Evolutionary conservation across 1,140 invertebrate genomes (phyloP), one percentile per base, ranked within the genome.

Genomic region (Bombus affinis): DNA sequence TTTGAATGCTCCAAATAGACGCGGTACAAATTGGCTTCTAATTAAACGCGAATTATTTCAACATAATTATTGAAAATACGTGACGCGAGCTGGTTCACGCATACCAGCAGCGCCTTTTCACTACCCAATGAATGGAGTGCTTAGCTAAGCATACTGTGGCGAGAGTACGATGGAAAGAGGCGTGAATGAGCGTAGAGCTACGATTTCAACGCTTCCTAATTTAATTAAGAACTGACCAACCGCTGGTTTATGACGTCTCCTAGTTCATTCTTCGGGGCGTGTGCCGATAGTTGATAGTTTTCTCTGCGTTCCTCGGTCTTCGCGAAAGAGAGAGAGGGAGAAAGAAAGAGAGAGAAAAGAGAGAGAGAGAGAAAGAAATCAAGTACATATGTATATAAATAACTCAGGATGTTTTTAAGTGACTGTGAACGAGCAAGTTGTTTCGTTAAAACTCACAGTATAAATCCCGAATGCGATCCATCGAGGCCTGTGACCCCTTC

Each of bases 401-500:
- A 37, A 47, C 32, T 39, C 8, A 18, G n/a, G 2, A 65, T 78
- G 25, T 68, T 68, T 28, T 47, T 15, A 5, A 32, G n/a, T 57
- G 42, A 28, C 3, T 13, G 0, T 2, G 22, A 22, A 37, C 8
- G 35, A n/a, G 62, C 8, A 53, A 86, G 62, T 65, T 42, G 28
- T 35, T 81, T 32, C 12, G 37, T 44, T 44, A 32, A 75, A 81
- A 92, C 93, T 95, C 90, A 95, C 97, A 42, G 96, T 96, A 65
- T 97, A 96, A 75, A 97, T 96, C 35, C 97, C 97, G 89, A 96
- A 91, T 1, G 97, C 96, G 84, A 97, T 97, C 97, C 97, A 97
- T 91, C 97, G 93, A 22, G 97, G 97, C 85, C 97, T 94, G 93
- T 98, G 97, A 44, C 96, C 96, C 91, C 95, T 95, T 68, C 96